These are phyloP conservation scores for Psephotus haematonotus DNA, from an alignment of 2,113 vertebrate species.

Conservation along the genomic window DNA sequence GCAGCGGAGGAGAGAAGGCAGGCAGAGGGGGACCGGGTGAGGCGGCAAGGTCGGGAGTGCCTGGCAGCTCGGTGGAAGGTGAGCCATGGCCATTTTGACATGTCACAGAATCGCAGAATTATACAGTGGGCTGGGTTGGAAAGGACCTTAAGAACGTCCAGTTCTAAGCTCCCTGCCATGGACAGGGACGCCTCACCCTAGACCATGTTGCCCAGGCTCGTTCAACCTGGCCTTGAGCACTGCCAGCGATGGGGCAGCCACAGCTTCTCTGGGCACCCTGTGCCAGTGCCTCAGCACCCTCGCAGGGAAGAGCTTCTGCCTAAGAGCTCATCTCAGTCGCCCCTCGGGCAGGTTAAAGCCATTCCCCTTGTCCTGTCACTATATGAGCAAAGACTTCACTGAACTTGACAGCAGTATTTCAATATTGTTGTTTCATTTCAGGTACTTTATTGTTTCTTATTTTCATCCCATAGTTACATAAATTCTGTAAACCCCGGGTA, in stretches of 20 bases:
- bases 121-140: background rate
- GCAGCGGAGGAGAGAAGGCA: conserved; percentile 80
- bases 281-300: too few relatives aligned
- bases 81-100: background rate
- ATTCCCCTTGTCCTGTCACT: background rate
- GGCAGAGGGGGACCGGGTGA: conserved; percentile 77
- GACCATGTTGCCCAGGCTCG: background rate
- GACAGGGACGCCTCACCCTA: background rate
- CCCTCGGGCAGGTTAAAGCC: fast-evolving
- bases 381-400: background rate
- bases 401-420: background rate
- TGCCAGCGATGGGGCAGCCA: background rate
- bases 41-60: conserved; percentile 74
- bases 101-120: background rate
- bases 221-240: background rate
- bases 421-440: background rate
- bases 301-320: background rate
- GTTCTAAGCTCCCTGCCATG: background rate
- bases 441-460: background rate
- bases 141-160: background rate
- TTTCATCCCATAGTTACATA: background rate
- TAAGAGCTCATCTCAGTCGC: background rate
- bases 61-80: conserved; percentile 60
- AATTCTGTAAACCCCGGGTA: background rate
- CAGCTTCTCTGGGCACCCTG: too few relatives aligned